Conservation (phyloP, 2,888 invertebrate genomes). For the Aradus depressus region DNA sequence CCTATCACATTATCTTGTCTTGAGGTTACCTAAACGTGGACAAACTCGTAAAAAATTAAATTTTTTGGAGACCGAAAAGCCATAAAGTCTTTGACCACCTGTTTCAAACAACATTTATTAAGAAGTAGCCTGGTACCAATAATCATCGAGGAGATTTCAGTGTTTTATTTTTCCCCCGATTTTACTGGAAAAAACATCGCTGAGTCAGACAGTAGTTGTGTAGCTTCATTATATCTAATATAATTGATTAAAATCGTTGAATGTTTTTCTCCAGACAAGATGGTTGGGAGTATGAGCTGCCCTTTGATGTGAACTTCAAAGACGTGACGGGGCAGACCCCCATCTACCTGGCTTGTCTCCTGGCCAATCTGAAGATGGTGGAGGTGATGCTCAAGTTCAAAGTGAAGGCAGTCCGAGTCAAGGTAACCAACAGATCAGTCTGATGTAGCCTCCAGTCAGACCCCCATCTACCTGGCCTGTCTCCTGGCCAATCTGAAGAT, state of each 20-base stretch:
- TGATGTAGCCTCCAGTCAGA: slow-evolving; percentile 68
- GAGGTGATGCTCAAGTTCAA: slow-evolving; percentile 62
- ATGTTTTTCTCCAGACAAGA: slow-evolving; percentile 48
- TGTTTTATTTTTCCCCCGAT: too few relatives aligned
- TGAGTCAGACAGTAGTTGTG: too few relatives aligned
- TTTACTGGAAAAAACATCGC: too few relatives aligned
- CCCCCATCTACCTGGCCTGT: slow-evolving; percentile 80
- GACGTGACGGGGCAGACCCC: slow-evolving; percentile 86
- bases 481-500: slow-evolving; percentile 68
- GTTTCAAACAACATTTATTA: too few relatives aligned
- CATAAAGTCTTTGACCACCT: too few relatives aligned
- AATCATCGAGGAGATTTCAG: too few relatives aligned
- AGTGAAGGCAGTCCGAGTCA: slow-evolving; percentile 43
- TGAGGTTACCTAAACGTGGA: too few relatives aligned
- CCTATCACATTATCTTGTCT: too few relatives aligned
- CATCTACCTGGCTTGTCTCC: slow-evolving; percentile 75
- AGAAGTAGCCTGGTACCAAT: too few relatives aligned
- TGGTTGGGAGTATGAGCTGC: slow-evolving; percentile 69
- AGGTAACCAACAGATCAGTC: slow-evolving; percentile 18
- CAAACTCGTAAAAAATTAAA: too few relatives aligned
- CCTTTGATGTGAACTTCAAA: slow-evolving; percentile 86
- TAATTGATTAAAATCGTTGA: neutral
- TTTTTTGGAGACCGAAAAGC: too few relatives aligned
- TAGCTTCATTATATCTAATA: neutral
- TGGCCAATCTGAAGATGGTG: slow-evolving; percentile 68